These are phyloP conservation scores for Macaca mulatta DNA, from an alignment of 2,113 vertebrate genomes.

Conservation along the genomic window DNA sequence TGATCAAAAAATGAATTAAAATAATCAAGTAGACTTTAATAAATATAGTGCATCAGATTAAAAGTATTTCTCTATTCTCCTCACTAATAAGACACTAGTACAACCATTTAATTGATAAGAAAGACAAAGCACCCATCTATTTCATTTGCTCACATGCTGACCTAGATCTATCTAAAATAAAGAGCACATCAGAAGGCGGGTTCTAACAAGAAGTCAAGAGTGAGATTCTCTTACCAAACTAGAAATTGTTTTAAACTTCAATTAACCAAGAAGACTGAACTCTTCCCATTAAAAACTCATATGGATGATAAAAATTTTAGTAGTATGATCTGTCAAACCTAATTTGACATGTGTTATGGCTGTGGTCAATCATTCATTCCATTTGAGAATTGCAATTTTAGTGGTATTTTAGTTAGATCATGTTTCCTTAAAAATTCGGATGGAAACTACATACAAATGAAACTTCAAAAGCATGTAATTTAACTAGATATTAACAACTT, in stretches of 20 bases:
- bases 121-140: slow-evolving; percentile 30
- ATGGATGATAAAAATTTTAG: slow-evolving; percentile 54
- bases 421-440: slow-evolving; percentile 51
- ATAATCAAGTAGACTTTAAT: slow-evolving; percentile 24
- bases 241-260: slow-evolving; percentile 41
- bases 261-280: slow-evolving; percentile 53
- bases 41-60: slow-evolving; percentile 38
- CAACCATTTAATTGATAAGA: slow-evolving; percentile 39
- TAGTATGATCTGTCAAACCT: slow-evolving; percentile 17
- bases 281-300: slow-evolving; percentile 30
- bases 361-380: slow-evolving; percentile 33
- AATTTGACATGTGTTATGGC: slow-evolving; percentile 31
- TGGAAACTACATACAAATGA: slow-evolving; percentile 25
- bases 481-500: slow-evolving; percentile 43
- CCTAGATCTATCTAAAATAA: slow-evolving; percentile 65
- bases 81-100: slow-evolving; percentile 47
- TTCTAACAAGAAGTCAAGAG: slow-evolving; percentile 48
- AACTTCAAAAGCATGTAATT: slow-evolving; percentile 53
- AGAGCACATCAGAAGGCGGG: slow-evolving; percentile 40
- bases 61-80: slow-evolving; percentile 12
- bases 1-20: slow-evolving; percentile 33
- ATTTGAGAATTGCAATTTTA: neutral
- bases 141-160: slow-evolving; percentile 29
- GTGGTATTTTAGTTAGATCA: slow-evolving; percentile 36
- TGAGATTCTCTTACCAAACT: slow-evolving; percentile 41